Conservation (phyloP, 2,113 vertebrate species). For the Psilopogon haemacephalus region DNA sequence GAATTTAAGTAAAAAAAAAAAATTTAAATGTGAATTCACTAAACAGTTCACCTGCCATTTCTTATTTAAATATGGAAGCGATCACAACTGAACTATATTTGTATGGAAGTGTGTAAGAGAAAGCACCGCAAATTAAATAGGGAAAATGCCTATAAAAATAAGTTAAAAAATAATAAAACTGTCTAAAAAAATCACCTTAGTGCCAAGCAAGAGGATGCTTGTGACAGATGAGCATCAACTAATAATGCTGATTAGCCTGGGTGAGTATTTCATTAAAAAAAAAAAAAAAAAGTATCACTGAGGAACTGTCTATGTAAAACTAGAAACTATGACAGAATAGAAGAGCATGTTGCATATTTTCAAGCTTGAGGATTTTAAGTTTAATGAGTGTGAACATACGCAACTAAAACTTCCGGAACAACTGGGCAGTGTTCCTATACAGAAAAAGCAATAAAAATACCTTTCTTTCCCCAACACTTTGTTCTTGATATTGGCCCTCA, state of each 20-base stretch:
- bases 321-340: not conserved
- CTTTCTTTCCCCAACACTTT: slow-evolving; percentile 58
- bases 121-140: not conserved
- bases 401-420: not conserved
- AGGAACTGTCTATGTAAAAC: not conserved
- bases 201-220: not conserved
- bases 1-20: not conserved
- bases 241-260: not conserved
- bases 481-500: slow-evolving; percentile 71
- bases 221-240: not conserved
- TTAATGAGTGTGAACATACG: not conserved
- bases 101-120: not conserved
- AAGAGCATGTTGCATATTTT: not conserved
- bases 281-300: not conserved
- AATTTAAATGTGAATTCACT: not conserved
- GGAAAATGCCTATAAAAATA: not conserved
- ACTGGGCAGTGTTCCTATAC: not conserved
- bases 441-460: slow-evolving; percentile 58
- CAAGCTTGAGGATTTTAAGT: not conserved
- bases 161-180: not conserved
- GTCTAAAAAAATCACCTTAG: not conserved
- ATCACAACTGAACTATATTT: not conserved
- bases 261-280: not conserved
- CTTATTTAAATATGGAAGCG: not conserved
- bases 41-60: not conserved